Evolutionary conservation across 2,797 vertebrate species (phyloP).

Genomic region (Parauchenoglanis punctatus): DNA sequence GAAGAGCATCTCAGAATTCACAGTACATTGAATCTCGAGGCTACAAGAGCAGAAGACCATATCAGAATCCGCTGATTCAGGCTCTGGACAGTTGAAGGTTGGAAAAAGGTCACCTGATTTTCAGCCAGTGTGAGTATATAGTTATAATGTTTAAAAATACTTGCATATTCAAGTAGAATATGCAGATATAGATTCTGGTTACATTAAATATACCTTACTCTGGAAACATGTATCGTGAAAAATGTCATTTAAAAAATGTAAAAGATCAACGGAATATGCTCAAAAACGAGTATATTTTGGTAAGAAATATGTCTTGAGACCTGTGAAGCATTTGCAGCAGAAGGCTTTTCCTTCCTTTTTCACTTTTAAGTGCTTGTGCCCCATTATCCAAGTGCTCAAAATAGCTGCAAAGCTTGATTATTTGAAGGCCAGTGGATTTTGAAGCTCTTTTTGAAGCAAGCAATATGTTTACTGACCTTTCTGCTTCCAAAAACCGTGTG

Average conservation of each 20-base stretch:
- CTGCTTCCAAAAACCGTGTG: background rate
- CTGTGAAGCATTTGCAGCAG: background rate
- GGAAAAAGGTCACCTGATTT: background rate
- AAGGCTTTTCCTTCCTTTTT: background rate
- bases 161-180: background rate
- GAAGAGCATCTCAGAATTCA: background rate
- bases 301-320: background rate
- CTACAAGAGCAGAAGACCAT: too few species aligned
- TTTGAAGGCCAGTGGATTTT: background rate
- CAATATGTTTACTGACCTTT: background rate
- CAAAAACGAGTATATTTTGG: background rate
- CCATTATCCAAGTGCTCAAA: background rate
- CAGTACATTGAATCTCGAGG: too few species aligned
- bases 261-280: background rate
- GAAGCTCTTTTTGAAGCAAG: background rate
- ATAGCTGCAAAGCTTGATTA: constrained; percentile 4
- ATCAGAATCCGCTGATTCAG: too few species aligned
- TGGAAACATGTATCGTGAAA: background rate
- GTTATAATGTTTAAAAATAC: background rate
- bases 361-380: background rate
- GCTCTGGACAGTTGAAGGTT: background rate
- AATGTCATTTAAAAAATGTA: too few species aligned
- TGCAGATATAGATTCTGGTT: background rate
- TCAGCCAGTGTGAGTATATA: background rate
- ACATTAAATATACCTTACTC: background rate